Evolutionary conservation across 1,140 invertebrate genomes (phyloP).

Genomic region (Panagrolaimus sp.): DNA sequence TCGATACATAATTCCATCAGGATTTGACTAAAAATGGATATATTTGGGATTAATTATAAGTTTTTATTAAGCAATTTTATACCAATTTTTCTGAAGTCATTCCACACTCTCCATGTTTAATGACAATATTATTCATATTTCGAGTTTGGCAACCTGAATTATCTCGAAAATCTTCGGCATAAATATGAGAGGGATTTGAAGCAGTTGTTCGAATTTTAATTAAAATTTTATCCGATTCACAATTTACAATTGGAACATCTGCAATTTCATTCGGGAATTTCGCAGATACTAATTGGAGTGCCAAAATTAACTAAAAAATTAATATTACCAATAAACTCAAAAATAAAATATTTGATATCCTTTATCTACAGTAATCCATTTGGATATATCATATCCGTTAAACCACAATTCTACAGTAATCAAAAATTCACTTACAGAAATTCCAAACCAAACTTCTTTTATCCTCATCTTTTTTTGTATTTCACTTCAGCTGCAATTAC

Average conservation of each 20-base stretch:
- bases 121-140: constrained; percentile 53
- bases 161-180: constrained; percentile 56
- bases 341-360: too few species aligned
- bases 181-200: constrained; percentile 57
- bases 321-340: too few species aligned
- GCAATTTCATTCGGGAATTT: constrained; percentile 56
- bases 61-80: too few species aligned
- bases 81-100: constrained; percentile 56
- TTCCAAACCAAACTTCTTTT: too few species aligned
- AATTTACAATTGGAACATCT: constrained; percentile 55
- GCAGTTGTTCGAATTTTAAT: constrained; percentile 56
- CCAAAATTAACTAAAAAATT: too few species aligned
- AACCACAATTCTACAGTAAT: too few species aligned
- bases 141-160: constrained; percentile 45
- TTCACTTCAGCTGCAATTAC: too few species aligned
- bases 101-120: constrained; percentile 54
- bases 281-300: background rate
- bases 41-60: too few species aligned
- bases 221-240: constrained; percentile 49
- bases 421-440: too few species aligned
- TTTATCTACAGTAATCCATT: too few species aligned
- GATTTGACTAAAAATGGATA: constrained; percentile 48
- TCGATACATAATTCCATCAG: constrained; percentile 53
- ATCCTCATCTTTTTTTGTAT: too few species aligned
- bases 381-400: too few species aligned